A percentile compares a stretch with the other conserved stretches of the same genome.
Evolutionary conservation across 2,888 invertebrate species (phyloP).

Genomic region (Andrena minutula): DNA sequence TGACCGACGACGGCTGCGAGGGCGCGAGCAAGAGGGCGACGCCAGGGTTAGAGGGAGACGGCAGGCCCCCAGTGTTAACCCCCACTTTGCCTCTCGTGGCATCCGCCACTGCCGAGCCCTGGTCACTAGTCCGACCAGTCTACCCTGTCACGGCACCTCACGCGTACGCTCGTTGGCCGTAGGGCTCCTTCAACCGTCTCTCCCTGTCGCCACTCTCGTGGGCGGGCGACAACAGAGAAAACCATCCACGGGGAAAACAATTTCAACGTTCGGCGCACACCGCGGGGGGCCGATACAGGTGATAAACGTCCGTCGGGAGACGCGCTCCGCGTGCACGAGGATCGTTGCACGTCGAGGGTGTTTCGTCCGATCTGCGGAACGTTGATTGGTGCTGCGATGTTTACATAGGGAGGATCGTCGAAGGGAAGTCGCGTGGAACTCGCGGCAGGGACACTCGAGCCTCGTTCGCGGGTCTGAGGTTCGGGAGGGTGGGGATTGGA

Average conservation of each 20-base stretch:
- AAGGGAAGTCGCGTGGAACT: too few species aligned
- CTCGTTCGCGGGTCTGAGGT: too few species aligned
- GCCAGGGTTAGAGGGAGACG: slow-evolving; percentile 54
- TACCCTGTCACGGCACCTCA: slow-evolving; percentile 70
- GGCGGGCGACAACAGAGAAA: background rate
- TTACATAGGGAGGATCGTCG: too few species aligned
- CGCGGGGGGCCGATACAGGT: background rate
- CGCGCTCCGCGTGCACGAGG: background rate
- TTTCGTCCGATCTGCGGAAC: too few species aligned
- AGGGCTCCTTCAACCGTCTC: background rate
- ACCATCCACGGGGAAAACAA: background rate
- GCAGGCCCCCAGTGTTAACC: slow-evolving; percentile 54
- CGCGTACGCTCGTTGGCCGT: slow-evolving; percentile 40
- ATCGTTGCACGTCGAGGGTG: background rate
- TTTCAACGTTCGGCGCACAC: background rate
- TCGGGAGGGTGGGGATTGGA: too few species aligned
- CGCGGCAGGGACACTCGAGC: too few species aligned
- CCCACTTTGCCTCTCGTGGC: slow-evolving; percentile 54
- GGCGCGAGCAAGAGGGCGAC: slow-evolving; percentile 48
- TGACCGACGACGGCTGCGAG: slow-evolving; percentile 48
- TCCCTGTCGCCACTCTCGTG: slow-evolving; percentile 1
- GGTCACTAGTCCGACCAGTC: slow-evolving; percentile 77
- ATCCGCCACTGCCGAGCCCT: slow-evolving; percentile 73
- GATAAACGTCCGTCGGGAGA: background rate
- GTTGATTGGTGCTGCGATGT: too few species aligned